These are phyloP conservation scores for Conops quadrifasciatus DNA, from an alignment of 2,888 invertebrate genomes.

Conservation along the genomic window DNA sequence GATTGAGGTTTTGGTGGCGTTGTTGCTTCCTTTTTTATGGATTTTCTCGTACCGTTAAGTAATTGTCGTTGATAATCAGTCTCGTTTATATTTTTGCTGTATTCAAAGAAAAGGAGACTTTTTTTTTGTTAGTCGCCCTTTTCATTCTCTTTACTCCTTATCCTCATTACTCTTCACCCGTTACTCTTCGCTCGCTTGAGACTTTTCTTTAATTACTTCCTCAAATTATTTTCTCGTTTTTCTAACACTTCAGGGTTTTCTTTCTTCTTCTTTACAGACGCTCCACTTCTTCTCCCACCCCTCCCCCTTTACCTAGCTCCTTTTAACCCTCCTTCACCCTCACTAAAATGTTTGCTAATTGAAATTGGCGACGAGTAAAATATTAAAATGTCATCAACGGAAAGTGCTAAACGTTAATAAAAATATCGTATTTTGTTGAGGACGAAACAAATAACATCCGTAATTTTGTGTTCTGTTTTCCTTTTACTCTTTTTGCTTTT, in stretches of 20 bases:
- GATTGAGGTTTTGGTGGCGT: not conserved
- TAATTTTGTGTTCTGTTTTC: not conserved
- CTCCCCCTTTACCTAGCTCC: not conserved
- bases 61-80: too few species aligned
- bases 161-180: too few species aligned
- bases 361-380: constrained; percentile 29
- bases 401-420: constrained; percentile 10
- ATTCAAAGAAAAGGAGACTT: too few species aligned
- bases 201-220: too few species aligned
- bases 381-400: constrained; percentile 36
- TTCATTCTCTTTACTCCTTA: too few species aligned
- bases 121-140: too few species aligned
- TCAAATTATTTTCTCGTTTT: too few species aligned
- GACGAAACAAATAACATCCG: not conserved
- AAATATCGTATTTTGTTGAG: not conserved
- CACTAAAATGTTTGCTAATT: constrained; percentile 36
- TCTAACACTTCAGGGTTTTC: too few species aligned
- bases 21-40: constrained; percentile 14
- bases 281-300: not conserved
- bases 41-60: too few species aligned
- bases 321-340: not conserved
- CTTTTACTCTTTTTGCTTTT: not conserved
- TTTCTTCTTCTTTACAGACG: too few species aligned
- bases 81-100: too few species aligned
- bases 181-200: too few species aligned